phyloP scores from a whole-genome alignment of 2,113 vertebrate genomes.

The Epinephelus lanceolatus region DNA sequence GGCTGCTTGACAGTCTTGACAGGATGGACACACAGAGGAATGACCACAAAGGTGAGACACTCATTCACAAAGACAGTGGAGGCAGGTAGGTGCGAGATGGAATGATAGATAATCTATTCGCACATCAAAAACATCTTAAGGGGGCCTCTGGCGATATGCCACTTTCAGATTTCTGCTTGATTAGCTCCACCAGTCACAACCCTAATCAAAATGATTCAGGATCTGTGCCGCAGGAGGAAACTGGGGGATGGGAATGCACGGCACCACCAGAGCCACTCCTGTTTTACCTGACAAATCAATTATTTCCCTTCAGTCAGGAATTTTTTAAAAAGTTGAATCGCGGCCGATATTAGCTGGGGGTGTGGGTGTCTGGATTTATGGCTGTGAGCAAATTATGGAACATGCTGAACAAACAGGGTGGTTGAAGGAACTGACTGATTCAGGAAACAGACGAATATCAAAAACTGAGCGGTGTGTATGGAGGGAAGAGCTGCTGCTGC shows the following conservation, averaged over 20 bases:
- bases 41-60: slow-evolving; percentile 80
- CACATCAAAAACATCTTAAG: slow-evolving; percentile 66
- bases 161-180: slow-evolving; percentile 61
- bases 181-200: slow-evolving; percentile 58
- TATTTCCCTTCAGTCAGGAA: slow-evolving; percentile 53
- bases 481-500: slow-evolving; percentile 59
- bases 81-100: slow-evolving; percentile 38
- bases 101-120: slow-evolving; percentile 60
- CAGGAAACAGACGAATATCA: slow-evolving; percentile 5
- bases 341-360: slow-evolving; percentile 6
- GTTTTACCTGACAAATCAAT: slow-evolving; percentile 61
- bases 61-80: slow-evolving; percentile 65
- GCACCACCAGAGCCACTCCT: slow-evolving; percentile 22
- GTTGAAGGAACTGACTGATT: slow-evolving; percentile 47
- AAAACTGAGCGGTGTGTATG: neutral
- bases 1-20: slow-evolving; percentile 89
- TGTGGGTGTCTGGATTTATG: slow-evolving; percentile 12
- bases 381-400: slow-evolving; percentile 45
- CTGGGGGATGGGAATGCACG: slow-evolving; percentile 20
- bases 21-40: slow-evolving; percentile 87
- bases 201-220: slow-evolving; percentile 58
- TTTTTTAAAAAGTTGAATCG: slow-evolving; percentile 44
- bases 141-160: slow-evolving; percentile 32
- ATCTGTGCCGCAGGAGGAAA: slow-evolving; percentile 28
- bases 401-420: slow-evolving; percentile 57